Evolutionary conservation across 2,888 invertebrate species (phyloP), one percentile per base, ranked within the genome.

Genomic region (Globia sparganii): DNA sequence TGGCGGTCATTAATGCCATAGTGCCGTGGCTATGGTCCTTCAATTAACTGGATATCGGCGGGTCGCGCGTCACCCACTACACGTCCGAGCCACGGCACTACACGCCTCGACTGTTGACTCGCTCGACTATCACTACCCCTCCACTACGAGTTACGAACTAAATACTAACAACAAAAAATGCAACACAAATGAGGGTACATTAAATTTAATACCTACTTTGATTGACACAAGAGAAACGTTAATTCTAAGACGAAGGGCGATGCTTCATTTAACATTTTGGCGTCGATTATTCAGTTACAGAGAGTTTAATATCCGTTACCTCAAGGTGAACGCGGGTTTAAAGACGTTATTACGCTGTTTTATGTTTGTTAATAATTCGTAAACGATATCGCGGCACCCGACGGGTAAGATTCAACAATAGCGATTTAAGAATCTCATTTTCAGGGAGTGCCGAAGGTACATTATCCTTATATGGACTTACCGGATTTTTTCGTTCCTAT

Each of bases 21-120:
- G 72, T 80, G 53, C 53, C 69, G 59, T 65, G 73, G 76, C 79
- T 78, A 78, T 85, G 86, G 84, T 76, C 74, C 87, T 87, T 84
- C 88, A 89, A 84, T 90, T 90, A 88, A 88, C 88, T 81, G 80
- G 81, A 81, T 87, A 88, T 87, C 83, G 83, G 65, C 64, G 67
- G 81, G 64, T 67, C 58, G 77, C 68, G 65, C 86, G 84, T 78
- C 88, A 75, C 80, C 77, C 85, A 80, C 87, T 85, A 78, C 80
- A 85, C 71, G 84, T 89, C 81, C 65, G 66, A 13, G 53, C 67
- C 83, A 80, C 65, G 64, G 72, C 81, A 78, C 83, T 84, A 65
- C 72, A 65, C 37, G 65, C 53, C 58, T 75, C 78, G 72, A 86
- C 81, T 80, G 78, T 66, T 80, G 74, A 59, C 74, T 34, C 25